Percentiles rank a stretch among this genome's conserved stretches.
These are phyloP conservation scores for Cyrtorhinus lividipennis DNA, from an alignment of 1,140 invertebrate genomes.

Conservation along the genomic window DNA sequence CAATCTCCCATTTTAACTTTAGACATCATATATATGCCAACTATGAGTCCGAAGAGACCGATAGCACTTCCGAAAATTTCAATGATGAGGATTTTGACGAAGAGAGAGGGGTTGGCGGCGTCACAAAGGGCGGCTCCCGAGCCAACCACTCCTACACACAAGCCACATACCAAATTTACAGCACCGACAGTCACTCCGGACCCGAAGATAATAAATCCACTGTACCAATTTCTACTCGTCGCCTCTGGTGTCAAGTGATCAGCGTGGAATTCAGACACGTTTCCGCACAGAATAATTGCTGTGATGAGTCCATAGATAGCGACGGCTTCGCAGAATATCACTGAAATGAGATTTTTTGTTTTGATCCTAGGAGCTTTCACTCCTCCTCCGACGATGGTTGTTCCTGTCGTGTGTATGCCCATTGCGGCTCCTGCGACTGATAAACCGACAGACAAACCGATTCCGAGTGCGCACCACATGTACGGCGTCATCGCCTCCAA, in stretches of 20 bases:
- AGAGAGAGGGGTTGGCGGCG: slow-evolving; percentile 86
- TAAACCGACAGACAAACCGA: slow-evolving; percentile 79
- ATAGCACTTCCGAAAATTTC: slow-evolving; percentile 97
- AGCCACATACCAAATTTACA: slow-evolving; percentile 87
- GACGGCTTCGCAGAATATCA: slow-evolving; percentile 97
- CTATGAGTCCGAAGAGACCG: slow-evolving; percentile 92
- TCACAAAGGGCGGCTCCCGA: slow-evolving; percentile 90
- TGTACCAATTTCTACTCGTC: slow-evolving; percentile 46
- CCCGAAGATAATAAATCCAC: slow-evolving; percentile 86
- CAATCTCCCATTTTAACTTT: slow-evolving; percentile 43
- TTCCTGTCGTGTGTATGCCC: slow-evolving; percentile 91
- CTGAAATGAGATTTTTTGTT: slow-evolving; percentile 97
- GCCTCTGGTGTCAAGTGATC: slow-evolving; percentile 29
- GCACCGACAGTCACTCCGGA: slow-evolving; percentile 87
- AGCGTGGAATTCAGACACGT: slow-evolving; percentile 39
- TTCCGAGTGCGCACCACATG: slow-evolving; percentile 85
- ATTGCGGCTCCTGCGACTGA: slow-evolving; percentile 95
- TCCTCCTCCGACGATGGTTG: slow-evolving; percentile 90
- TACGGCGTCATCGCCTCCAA: slow-evolving; percentile 69
- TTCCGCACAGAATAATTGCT: slow-evolving; percentile 82
- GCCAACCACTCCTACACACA: slow-evolving; percentile 88
- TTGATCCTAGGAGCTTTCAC: slow-evolving; percentile 97
- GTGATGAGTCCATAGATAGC: slow-evolving; percentile 96
- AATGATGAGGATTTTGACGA: slow-evolving; percentile 93
- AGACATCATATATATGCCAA: slow-evolving; percentile 81